Percentiles rank a stretch among this genome's conserved stretches.
Conservation (phyloP, 1,140 invertebrate species). For the Aporrectodea caliginosa region DNA sequence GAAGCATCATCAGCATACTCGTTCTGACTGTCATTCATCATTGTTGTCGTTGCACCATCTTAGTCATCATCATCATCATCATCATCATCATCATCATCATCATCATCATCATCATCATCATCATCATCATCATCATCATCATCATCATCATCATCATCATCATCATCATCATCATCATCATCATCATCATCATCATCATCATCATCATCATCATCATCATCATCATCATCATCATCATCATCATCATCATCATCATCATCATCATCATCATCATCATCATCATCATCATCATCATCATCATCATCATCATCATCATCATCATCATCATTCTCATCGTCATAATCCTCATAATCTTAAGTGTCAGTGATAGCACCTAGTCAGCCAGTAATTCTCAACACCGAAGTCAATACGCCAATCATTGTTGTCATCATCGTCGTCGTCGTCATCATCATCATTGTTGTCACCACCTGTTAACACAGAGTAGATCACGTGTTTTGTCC, state of each 20-base stretch:
- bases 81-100: neutral
- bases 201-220: slow-evolving; percentile 3
- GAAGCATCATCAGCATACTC: too few relatives aligned
- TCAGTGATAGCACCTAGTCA: neutral
- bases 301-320: slow-evolving; percentile 14
- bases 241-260: slow-evolving; percentile 9
- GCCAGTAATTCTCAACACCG: neutral
- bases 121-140: neutral
- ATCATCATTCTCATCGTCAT: neutral
- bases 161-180: neutral
- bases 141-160: neutral
- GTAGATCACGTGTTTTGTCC: neutral
- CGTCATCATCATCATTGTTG: too few relatives aligned
- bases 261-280: slow-evolving; percentile 13
- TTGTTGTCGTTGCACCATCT: too few relatives aligned
- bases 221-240: neutral
- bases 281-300: slow-evolving; percentile 19
- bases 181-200: slow-evolving; percentile 2
- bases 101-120: neutral
- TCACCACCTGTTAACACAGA: neutral
- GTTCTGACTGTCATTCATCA: too few relatives aligned
- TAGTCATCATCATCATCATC: neutral
- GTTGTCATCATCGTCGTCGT: neutral
- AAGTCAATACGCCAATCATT: neutral
- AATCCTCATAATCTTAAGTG: neutral